These are phyloP conservation scores for Drosophila pseudoobscura DNA, from an alignment of 1,140 invertebrate species.

Conservation along the genomic window DNA sequence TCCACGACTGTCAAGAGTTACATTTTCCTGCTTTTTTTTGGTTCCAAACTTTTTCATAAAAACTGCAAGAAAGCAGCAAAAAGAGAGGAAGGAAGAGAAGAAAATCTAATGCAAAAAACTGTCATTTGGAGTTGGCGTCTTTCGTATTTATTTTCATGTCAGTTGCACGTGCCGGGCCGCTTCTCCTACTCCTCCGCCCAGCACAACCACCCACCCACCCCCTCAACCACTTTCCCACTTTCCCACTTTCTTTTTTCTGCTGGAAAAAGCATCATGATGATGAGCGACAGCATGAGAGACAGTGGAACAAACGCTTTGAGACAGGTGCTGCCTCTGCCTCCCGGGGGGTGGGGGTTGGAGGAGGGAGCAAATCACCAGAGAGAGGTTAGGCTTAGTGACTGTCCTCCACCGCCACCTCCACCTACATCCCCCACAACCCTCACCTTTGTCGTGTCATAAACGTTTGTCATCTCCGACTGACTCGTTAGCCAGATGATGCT, in stretches of 20 bases:
- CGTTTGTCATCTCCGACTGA: slow-evolving; percentile 44
- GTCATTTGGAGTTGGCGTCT: slow-evolving; percentile 71
- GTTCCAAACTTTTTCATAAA: slow-evolving; percentile 34
- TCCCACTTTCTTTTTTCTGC: background rate
- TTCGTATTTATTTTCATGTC: slow-evolving; percentile 71
- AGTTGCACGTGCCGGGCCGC: slow-evolving; percentile 65
- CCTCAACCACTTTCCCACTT: slow-evolving; percentile 21
- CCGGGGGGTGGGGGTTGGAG: background rate
- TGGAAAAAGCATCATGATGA: slow-evolving; percentile 36
- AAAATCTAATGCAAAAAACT: slow-evolving; percentile 78
- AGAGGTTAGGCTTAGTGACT: slow-evolving; percentile 22
- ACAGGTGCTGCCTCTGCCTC: slow-evolving; percentile 29
- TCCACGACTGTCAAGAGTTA: slow-evolving; percentile 29
- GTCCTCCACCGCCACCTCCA: background rate
- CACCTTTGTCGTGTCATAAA: slow-evolving; percentile 15
- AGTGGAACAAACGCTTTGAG: slow-evolving; percentile 28
- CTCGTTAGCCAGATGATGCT: slow-evolving; percentile 34
- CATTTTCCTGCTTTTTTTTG: slow-evolving; percentile 13
- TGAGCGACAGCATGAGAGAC: slow-evolving; percentile 36
- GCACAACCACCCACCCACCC: slow-evolving; percentile 3
- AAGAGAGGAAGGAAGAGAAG: background rate
- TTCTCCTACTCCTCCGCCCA: slow-evolving; percentile 5
- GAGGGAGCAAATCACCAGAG: slow-evolving; percentile 6
- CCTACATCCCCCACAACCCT: slow-evolving; percentile 7
- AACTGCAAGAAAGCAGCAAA: background rate